phyloP scores from a whole-genome alignment of 2,888 invertebrate species.

The Temnothorax unifasciatus region DNA sequence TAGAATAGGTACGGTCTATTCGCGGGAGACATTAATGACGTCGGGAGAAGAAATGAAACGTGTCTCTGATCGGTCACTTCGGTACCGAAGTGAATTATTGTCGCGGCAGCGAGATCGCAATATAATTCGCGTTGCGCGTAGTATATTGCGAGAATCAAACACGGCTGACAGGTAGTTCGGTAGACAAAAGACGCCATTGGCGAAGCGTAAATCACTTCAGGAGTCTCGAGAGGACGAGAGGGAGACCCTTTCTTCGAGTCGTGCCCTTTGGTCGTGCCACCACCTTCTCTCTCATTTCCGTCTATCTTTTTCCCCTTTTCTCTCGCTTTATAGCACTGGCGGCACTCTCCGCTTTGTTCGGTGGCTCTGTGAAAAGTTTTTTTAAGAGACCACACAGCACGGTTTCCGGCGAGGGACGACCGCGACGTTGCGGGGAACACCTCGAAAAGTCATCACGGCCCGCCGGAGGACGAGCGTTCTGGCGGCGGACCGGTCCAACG shows the following conservation, averaged over 20 bases:
- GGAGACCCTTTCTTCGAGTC: conserved; percentile 59
- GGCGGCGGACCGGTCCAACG: conserved; percentile 69
- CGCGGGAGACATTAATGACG: conserved; percentile 26
- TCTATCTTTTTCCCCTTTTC: not conserved
- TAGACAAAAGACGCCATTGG: conserved; percentile 80
- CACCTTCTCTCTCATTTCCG: conserved; percentile 11
- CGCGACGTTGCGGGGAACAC: conserved; percentile 67
- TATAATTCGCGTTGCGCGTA: conserved; percentile 74
- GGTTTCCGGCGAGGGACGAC: conserved; percentile 23
- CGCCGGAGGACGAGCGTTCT: conserved; percentile 65
- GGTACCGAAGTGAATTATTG: conserved; percentile 75
- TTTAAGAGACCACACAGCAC: conserved; percentile 78
- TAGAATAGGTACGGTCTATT: not conserved
- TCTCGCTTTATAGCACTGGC: conserved; percentile 27
- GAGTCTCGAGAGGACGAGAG: conserved; percentile 44
- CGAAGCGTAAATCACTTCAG: conserved; percentile 79
- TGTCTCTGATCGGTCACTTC: conserved; percentile 37
- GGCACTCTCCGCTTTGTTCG: conserved; percentile 55
- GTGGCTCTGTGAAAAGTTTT: conserved; percentile 45
- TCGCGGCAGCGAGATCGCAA: conserved; percentile 61
- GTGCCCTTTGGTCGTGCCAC: conserved; percentile 60
- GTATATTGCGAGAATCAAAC: conserved; percentile 80
- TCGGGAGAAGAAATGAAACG: not conserved
- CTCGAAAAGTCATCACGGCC: conserved; percentile 68
- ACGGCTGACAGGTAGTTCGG: conserved; percentile 74